These are phyloP conservation scores for Drosophila quinaria DNA, from an alignment of 2,888 invertebrate species.

Conservation along the genomic window DNA sequence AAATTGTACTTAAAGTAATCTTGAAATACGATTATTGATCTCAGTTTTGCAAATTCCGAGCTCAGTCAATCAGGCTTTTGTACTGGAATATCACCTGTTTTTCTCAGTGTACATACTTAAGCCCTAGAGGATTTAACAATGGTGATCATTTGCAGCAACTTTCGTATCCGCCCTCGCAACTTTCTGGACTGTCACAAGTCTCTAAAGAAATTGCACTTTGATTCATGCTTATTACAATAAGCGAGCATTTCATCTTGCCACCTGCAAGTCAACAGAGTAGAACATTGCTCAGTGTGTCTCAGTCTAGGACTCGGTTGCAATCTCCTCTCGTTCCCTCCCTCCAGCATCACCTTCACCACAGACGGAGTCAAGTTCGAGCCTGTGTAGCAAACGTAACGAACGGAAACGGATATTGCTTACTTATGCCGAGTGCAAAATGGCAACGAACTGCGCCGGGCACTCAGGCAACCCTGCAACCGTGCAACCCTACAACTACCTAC, in stretches of 20 bases:
- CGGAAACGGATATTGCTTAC: slow-evolving; percentile 84
- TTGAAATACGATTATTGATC: no score
- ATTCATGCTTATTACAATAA: slow-evolving; percentile 75
- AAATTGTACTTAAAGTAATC: no score
- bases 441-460: slow-evolving; percentile 59
- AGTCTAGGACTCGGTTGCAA: background rate
- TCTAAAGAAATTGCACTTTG: slow-evolving; percentile 75
- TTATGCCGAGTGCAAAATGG: slow-evolving; percentile 78
- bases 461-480: slow-evolving; percentile 8
- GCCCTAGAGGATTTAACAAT: background rate
- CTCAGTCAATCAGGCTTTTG: no score
- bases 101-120: background rate
- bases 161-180: slow-evolving; percentile 41
- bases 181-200: slow-evolving; percentile 41
- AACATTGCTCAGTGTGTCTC: slow-evolving; percentile 33
- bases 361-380: slow-evolving; percentile 59
- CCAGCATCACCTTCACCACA: background rate
- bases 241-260: slow-evolving; percentile 56
- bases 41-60: no score
- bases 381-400: slow-evolving; percentile 76
- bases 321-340: background rate
- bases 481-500: background rate
- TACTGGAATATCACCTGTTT: no score
- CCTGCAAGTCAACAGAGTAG: slow-evolving; percentile 67
- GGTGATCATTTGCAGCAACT: background rate